A percentile compares a stretch with the other conserved stretches of the same genome.
These are phyloP conservation scores for Microcebus griseorufus DNA, from an alignment of 2,113 vertebrate genomes.

Conservation along the genomic window DNA sequence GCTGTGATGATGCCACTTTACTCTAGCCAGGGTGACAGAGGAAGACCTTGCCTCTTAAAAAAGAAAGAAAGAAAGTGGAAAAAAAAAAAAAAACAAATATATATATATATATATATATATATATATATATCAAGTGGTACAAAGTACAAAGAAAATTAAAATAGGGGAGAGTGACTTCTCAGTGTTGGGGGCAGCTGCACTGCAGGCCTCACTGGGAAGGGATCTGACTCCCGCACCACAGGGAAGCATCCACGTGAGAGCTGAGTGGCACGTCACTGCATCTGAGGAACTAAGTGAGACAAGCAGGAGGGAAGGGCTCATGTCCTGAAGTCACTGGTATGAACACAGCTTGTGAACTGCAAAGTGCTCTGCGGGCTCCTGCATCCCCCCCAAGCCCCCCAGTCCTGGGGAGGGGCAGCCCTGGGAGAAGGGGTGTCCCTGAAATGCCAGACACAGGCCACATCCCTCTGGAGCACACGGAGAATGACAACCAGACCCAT, in stretches of 20 bases:
- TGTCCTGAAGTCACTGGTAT: background rate
- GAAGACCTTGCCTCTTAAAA: too few relatives aligned
- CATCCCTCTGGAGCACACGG: background rate
- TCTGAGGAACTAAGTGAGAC: background rate
- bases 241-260: fast-evolving
- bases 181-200: background rate
- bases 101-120: too few relatives aligned
- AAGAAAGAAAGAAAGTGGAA: background rate
- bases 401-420: background rate
- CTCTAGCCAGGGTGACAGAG: too few relatives aligned
- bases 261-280: fast-evolving
- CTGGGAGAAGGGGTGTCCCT: fast-evolving
- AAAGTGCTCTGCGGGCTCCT: fast-evolving
- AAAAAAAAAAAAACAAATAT: too few relatives aligned
- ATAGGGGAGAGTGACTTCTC: background rate
- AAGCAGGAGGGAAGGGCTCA: background rate
- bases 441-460: background rate
- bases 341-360: too few relatives aligned
- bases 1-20: too few relatives aligned
- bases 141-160: background rate
- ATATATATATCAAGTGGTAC: background rate
- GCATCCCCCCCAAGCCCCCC: fast-evolving
- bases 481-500: background rate
- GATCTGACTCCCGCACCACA: fast-evolving
- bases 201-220: fast-evolving